Percentiles rank a stretch among this genome's conserved stretches.
These are phyloP conservation scores for Montipora sp. DNA, from an alignment of 64 coral and sea anemone genomes.

Conservation along the genomic window DNA sequence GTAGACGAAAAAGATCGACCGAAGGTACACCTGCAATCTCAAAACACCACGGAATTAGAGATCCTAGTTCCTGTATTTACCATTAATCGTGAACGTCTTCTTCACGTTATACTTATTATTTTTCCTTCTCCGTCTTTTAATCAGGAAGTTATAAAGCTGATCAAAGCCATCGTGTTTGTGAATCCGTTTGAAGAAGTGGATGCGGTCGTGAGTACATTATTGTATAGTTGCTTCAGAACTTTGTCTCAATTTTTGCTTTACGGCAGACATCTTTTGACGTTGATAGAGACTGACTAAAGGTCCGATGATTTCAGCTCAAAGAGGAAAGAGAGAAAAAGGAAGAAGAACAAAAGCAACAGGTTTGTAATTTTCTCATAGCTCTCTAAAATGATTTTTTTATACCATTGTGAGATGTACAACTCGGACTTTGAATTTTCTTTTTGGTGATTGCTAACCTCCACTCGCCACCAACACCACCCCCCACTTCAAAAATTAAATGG, in stretches of 20 bases:
- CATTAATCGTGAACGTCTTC: background rate
- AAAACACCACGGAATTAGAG: background rate
- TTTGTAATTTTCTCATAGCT: background rate
- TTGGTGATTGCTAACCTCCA: too few relatives aligned
- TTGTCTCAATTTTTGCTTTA: background rate
- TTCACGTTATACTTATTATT: background rate
- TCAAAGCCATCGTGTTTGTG: constrained; percentile 81
- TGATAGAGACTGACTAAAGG: background rate
- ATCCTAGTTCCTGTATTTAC: background rate
- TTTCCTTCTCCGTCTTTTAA: background rate
- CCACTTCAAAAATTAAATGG: too few relatives aligned
- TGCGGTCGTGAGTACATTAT: constrained; percentile 66
- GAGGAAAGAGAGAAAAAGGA: constrained; percentile 84
- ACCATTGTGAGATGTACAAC: too few relatives aligned
- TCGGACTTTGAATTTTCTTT: too few relatives aligned
- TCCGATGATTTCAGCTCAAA: constrained; percentile 62
- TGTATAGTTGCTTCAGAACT: background rate
- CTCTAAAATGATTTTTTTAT: too few relatives aligned
- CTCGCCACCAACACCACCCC: too few relatives aligned
- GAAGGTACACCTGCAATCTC: constrained; percentile 59
- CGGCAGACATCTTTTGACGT: background rate
- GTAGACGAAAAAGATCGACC: constrained; percentile 96
- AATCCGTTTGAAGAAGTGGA: constrained; percentile 97
- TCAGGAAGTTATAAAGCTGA: constrained; percentile 91
- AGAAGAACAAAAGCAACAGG: constrained; percentile 61